Evolutionary conservation across 2,797 vertebrate genomes (phyloP).

Genomic region (Crypturellus tataupa): DNA sequence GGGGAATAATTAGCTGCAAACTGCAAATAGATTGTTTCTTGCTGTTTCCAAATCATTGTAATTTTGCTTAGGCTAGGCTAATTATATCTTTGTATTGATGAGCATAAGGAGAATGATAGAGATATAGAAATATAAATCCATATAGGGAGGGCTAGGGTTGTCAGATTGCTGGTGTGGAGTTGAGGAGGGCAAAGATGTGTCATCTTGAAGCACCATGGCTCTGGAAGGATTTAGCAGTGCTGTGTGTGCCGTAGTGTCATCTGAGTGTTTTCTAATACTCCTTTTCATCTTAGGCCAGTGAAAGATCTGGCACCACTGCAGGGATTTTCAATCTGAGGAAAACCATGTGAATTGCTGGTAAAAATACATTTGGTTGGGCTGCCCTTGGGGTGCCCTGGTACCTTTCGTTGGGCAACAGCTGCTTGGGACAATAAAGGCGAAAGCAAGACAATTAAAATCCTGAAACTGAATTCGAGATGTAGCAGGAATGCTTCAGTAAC

Average conservation of each 20-base stretch:
- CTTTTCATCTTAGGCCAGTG: neutral
- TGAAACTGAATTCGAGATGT: neutral
- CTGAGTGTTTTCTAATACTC: neutral
- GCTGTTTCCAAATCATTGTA: constrained; percentile 58
- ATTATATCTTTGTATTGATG: constrained; percentile 61
- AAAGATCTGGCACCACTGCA: neutral
- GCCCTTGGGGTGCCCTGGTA: no score
- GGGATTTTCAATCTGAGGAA: neutral
- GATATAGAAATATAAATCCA: constrained; percentile 38
- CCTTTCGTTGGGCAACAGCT: neutral
- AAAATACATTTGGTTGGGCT: neutral
- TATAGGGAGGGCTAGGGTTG: constrained; percentile 23
- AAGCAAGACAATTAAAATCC: neutral
- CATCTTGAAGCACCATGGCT: neutral
- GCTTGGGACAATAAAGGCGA: neutral
- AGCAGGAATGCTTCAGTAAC: neutral
- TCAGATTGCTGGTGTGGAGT: constrained; percentile 26
- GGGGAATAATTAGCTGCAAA: constrained; percentile 68
- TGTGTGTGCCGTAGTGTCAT: neutral
- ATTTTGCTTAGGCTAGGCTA: constrained; percentile 61
- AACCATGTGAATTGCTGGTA: neutral
- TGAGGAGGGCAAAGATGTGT: constrained; percentile 18
- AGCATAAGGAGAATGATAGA: constrained; percentile 60
- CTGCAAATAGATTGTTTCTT: constrained; percentile 56
- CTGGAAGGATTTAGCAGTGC: neutral